Base-by-base conservation (phyloP, 2,797 vertebrate species). In the Catamblyrhynchus diadema region DNA sequence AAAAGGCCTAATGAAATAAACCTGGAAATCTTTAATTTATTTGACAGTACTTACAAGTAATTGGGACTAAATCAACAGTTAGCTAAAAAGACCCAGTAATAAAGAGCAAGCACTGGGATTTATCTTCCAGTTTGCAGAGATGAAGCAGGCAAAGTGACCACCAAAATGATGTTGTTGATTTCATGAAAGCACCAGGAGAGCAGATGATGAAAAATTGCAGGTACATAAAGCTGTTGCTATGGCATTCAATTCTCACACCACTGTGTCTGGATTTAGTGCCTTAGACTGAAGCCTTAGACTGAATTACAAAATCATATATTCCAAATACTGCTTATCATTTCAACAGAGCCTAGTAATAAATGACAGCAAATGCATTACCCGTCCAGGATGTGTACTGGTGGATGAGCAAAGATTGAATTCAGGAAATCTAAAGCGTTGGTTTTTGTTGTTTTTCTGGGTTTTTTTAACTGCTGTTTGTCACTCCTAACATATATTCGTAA, bases 271-370 rank as follows among this genome's bases (percentile, higher is more conserved):
- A 95, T 95, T 96, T 96, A 95, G 81, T 90, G 72, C 67, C 60
- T 66, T 35, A 90, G 41, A 84, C 66, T 70, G 62, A 84, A 88
- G 60, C 78, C 56, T 72, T 70, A 88, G 39, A 73, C 73, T 77
- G 67, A 93, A 84, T 86, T 93, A 88, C 81, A 93, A 92, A 94
- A 93, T 92, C 86, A 85, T 94, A 57, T 92, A 93, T 95, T 95
- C 64, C 60, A 92, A 95, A 88, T 86, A 25, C 67, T 88, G 78
- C 86, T 94, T 93, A 90, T 92, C 83, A 81, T 90, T 96, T 94
- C 86, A 93, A 70, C 93, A 71, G 78, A 90, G 15, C 17, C 66
- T 57, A 53, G 88, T 48, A 90, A 84, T 81, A 93, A 90, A 82
- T 66, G 81, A 93, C 66, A 86, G 71, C 30, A 90, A 86, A 90